Percentiles rank a stretch among this genome's conserved stretches.
phyloP scores from a whole-genome alignment of 2,113 vertebrate genomes.

The Anarhynchus alexandrinus region DNA sequence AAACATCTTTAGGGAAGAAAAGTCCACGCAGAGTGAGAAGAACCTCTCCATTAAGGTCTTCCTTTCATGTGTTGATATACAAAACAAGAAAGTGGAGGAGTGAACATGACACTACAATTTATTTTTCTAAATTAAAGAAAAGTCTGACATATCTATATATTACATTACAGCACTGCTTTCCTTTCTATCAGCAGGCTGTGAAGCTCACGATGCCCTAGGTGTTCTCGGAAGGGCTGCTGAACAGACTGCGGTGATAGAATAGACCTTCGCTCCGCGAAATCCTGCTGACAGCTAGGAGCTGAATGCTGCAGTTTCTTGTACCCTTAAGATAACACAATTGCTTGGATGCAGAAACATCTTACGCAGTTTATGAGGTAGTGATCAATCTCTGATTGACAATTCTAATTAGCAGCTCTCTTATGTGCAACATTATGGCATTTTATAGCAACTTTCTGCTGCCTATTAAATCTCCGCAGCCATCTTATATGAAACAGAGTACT shows the following conservation, averaged over 20 bases:
- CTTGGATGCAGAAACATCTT: slow-evolving; percentile 57
- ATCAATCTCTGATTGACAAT: slow-evolving; percentile 78
- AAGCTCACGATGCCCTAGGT: slow-evolving; percentile 48
- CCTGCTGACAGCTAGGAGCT: slow-evolving; percentile 68
- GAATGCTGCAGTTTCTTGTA: slow-evolving; percentile 51
- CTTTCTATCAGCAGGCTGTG: slow-evolving; percentile 13
- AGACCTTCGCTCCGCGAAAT: slow-evolving; percentile 45
- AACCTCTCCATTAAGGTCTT: not conserved
- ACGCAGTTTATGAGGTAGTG: slow-evolving; percentile 45
- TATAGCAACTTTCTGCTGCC: slow-evolving; percentile 49
- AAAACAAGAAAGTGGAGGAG: not conserved
- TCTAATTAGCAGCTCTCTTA: slow-evolving; percentile 75
- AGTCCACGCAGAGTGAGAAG: not conserved
- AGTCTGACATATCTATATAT: not conserved
- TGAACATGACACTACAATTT: not conserved
- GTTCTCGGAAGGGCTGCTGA: slow-evolving; percentile 56
- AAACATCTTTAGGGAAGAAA: not conserved
- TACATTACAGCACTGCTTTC: not conserved
- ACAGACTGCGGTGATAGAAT: slow-evolving; percentile 58
- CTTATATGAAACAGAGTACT: slow-evolving; percentile 5
- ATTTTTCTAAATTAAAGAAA: not conserved
- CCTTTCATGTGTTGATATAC: not conserved
- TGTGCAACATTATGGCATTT: slow-evolving; percentile 55
- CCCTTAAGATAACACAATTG: slow-evolving; percentile 71
- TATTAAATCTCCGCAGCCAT: slow-evolving; percentile 53